Evolutionary conservation across 1,140 invertebrate species (phyloP).

Genomic region (Battus philenor): DNA sequence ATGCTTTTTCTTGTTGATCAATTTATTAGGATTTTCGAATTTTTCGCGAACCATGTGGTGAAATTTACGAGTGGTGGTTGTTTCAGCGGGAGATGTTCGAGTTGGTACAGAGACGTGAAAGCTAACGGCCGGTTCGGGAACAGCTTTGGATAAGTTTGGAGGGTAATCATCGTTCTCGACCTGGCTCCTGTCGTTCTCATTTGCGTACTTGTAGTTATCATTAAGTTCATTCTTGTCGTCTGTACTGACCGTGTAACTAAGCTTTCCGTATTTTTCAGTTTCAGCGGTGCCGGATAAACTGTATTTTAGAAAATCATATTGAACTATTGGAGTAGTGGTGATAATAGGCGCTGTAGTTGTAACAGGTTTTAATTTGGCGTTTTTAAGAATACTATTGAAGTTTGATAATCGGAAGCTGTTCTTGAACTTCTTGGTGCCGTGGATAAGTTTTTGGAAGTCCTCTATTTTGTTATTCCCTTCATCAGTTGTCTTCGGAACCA

Average conservation of each 20-base stretch:
- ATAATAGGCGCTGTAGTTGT: neutral
- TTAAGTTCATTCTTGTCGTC: neutral
- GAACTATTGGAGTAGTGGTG: constrained; percentile 2
- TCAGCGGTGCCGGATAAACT: neutral
- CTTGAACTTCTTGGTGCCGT: constrained; percentile 3
- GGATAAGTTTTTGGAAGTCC: constrained; percentile 6
- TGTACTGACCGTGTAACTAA: too few relatives aligned
- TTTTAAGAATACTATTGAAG: constrained; percentile 8
- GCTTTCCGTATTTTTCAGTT: constrained; percentile 1
- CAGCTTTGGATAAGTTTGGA: neutral
- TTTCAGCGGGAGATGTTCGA: neutral
- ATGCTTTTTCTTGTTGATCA: neutral
- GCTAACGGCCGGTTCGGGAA: neutral
- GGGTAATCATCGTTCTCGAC: neutral
- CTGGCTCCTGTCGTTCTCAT: neutral
- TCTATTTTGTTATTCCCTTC: constrained; percentile 17
- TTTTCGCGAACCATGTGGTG: constrained; percentile 12
- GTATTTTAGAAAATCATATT: constrained; percentile 11
- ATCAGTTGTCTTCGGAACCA: constrained; percentile 2
- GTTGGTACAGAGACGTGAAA: constrained; percentile 1
- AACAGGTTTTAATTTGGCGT: neutral
- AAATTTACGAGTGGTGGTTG: constrained; percentile 7
- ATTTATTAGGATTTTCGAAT: neutral
- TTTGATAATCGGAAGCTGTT: constrained; percentile 6
- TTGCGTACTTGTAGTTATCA: neutral